These are phyloP conservation scores for Penaeus monodon DNA, from an alignment of 2,888 invertebrate genomes.

Conservation along the genomic window DNA sequence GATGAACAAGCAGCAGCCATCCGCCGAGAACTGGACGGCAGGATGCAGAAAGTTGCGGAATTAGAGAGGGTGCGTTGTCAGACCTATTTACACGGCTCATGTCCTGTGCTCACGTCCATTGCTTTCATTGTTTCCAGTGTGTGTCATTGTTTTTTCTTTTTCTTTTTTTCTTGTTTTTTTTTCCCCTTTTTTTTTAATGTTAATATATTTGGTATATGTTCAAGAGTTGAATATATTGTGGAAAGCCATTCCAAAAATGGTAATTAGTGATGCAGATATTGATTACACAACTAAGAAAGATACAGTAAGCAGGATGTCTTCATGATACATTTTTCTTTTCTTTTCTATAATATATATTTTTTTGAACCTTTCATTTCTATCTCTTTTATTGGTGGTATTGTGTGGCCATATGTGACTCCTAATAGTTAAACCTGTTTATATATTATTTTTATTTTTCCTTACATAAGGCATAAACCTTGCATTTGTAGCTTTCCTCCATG, in stretches of 20 bases:
- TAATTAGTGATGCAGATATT: too few species aligned
- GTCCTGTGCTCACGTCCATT: constrained; percentile 18
- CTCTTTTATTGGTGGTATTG: not conserved
- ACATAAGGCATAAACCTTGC: too few species aligned
- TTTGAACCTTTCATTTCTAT: not conserved
- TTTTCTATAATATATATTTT: not conserved
- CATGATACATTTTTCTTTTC: not conserved
- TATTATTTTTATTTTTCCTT: not conserved
- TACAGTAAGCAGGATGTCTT: too few species aligned
- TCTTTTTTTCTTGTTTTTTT: not conserved
- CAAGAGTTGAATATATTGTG: too few species aligned
- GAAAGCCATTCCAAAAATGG: too few species aligned
- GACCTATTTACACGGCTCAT: not conserved
- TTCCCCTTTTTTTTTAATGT: not conserved
- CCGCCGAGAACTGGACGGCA: constrained; percentile 95
- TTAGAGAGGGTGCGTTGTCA: constrained; percentile 87
- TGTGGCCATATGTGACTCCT: not conserved
- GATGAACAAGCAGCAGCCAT: constrained; percentile 99
- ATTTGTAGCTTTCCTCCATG: too few species aligned
- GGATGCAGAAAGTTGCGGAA: constrained; percentile 95
- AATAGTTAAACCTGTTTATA: not conserved
- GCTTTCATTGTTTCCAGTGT: not conserved
- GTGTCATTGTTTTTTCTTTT: not conserved
- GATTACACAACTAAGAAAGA: too few species aligned
- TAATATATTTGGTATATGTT: not conserved